Base-by-base conservation (phyloP, 2,797 vertebrate species). In the Propithecus deckenii region DNA sequence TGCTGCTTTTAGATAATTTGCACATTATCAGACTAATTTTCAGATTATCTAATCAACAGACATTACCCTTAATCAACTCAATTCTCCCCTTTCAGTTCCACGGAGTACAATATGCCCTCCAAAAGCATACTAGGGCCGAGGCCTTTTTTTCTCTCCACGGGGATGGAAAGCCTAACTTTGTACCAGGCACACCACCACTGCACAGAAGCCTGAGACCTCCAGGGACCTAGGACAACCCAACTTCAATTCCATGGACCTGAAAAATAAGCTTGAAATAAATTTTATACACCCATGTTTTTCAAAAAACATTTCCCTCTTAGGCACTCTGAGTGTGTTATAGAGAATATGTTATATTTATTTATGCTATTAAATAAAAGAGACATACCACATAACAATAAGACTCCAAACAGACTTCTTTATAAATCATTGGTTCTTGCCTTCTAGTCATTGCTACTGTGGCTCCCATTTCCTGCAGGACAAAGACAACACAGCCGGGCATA, bases 1-100 rank as follows among this genome's bases (percentile, higher is more conserved):
- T 35, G 69, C 95, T 95, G 63, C 94, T 97, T 97, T 96, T 93
- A 93, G 95, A 96, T 96, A 94, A 97, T 98, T 97, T 98, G 93
- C 94, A 96, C 95, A 95, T 97, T 96, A 96, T 97, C 91, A 96
- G 97, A 90, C 95, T 96, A 97, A 97, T 97, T 97, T 96, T 94
- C 96, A 97, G 95, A 97, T 96, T 96, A 97, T 97, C 95, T 97
- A 97, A 97, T 97, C 97, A 97, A 76, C 76, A 57, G 9, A 43
- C 94, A 95, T 97, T 93, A 90, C 92, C 95, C 95, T 96, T 97
- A 95, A 97, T 97, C 95, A 97, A 91, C 75, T 89, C 22, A 1
- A 89, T 67, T 94, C 48, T 92, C 69, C 85, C 88, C 86, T 87
- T 86, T 84, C 91, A 79, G 84, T 65, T 93, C 95, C 30, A 35